These are phyloP conservation scores for Apodemus speciosus DNA, from an alignment of 2,113 vertebrate species.

Conservation along the genomic window DNA sequence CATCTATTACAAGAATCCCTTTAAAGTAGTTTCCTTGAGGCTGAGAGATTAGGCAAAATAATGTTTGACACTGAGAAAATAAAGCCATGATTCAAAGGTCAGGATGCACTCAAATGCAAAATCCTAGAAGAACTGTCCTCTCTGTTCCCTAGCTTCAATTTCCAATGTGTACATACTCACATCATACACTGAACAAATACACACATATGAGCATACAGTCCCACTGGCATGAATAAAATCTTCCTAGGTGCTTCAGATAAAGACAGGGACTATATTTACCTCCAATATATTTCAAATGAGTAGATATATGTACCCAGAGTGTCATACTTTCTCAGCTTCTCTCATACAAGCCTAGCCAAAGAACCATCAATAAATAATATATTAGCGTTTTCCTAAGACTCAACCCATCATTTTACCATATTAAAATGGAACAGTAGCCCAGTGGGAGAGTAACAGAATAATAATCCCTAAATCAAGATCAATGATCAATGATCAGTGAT, in stretches of 20 bases:
- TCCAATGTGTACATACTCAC: neutral
- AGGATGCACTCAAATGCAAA: slow-evolving; percentile 35
- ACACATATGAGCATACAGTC: neutral
- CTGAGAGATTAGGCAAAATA: slow-evolving; percentile 54
- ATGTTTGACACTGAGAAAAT: slow-evolving; percentile 74
- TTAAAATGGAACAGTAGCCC: neutral
- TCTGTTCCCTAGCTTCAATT: neutral
- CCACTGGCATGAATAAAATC: neutral
- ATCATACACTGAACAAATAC: neutral
- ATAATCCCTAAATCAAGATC: neutral
- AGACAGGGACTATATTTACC: neutral
- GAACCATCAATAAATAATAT: neutral
- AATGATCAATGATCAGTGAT: neutral
- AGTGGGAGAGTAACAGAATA: neutral
- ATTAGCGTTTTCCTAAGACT: slow-evolving; percentile 8
- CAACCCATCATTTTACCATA: neutral
- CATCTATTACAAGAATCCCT: slow-evolving; percentile 20
- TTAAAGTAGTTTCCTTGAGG: slow-evolving; percentile 38
- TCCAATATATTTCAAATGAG: neutral
- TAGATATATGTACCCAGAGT: neutral
- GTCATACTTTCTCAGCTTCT: neutral
- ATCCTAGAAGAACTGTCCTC: neutral
- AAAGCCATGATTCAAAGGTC: slow-evolving; percentile 62
- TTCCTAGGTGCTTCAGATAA: neutral
- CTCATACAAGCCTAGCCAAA: neutral